Base-by-base conservation (phyloP, 2,888 invertebrate genomes). In the Phrixothrix hirtus region DNA sequence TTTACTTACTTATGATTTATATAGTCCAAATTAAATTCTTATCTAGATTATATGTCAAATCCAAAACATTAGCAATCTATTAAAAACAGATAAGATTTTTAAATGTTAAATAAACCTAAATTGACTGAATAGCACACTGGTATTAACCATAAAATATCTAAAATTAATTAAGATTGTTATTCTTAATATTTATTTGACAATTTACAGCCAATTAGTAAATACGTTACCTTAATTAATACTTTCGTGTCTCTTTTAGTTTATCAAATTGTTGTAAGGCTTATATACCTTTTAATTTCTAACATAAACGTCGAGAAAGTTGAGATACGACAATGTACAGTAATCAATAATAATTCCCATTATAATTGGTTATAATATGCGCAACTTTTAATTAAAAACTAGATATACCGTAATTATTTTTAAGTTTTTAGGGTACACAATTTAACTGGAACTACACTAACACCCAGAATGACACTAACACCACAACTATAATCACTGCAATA, bases 171-270 rank as follows among this genome's bases (percentile, higher is more conserved):
- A 15, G 16, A 39, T 30, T n/a, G n/a, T n/a, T n/a, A 16, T 26
- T 1, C 29, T 4, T 9, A 12, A 29, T 29, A n/a, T n/a, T 25
- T 43, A 32, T 34, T 34, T 27, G 11, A 44, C 13, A 29, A 44
- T 15, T 45, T 45, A 45, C 31, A 29, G 17, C 45, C 45, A 45
- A 45, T 36, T 45, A 45, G 30, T 17, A 11, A 25, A 37, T 11
- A 10, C 29, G 30, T 12, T 45, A 37, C 45, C 37, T 30, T 31
- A 36, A 45, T 37, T 37, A 45, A 29, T 17, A 26, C 26, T 15
- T 38, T 38, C 15, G 25, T 27, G 34, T 27, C 30, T 45, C 36
- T 26, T 36, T 45, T 36, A 11, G 30, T 11, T 43, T 44, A 29
- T 36, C 29, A 29, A 36, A 16, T 27, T 43, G 2, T n/a, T 30